Evolutionary conservation across 2,888 invertebrate species (phyloP).

Genomic region (Augiades crinisus): DNA sequence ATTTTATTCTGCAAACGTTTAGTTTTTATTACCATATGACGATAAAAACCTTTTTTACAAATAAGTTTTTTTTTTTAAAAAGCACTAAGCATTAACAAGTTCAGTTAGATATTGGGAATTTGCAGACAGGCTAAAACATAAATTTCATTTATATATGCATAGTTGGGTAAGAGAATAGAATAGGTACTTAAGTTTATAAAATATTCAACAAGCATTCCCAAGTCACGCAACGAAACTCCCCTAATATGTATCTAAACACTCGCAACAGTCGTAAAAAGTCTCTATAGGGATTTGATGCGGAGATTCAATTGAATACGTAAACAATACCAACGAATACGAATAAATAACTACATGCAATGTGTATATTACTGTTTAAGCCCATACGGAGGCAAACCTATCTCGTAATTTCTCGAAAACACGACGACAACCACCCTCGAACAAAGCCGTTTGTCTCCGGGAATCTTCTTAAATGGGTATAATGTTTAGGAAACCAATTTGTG

Average conservation of each 20-base stretch:
- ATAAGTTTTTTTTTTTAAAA: too few relatives aligned
- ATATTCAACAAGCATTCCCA: neutral
- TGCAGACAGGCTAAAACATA: too few relatives aligned
- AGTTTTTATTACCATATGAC: too few relatives aligned
- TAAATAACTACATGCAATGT: conserved; percentile 20
- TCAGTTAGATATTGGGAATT: too few relatives aligned
- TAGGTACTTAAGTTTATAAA: neutral
- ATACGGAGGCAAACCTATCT: conserved; percentile 29
- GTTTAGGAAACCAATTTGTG: conserved; percentile 44
- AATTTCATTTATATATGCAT: neutral
- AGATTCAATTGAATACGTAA: conserved; percentile 12
- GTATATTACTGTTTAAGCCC: conserved; percentile 8
- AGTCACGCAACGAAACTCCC: neutral
- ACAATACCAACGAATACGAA: conserved; percentile 21
- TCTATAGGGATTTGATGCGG: conserved; percentile 10
- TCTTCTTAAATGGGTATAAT: conserved; percentile 59
- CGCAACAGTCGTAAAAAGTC: conserved; percentile 13
- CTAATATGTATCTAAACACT: conserved; percentile 13
- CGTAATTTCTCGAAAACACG: conserved; percentile 44
- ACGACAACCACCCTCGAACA: conserved; percentile 49
- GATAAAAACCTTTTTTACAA: too few relatives aligned
- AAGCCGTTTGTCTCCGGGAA: conserved; percentile 52
- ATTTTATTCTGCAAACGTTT: too few relatives aligned
- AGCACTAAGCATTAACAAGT: too few relatives aligned
- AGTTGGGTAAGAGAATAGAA: neutral